Percentiles rank a stretch among this genome's conserved stretches.
Conservation (phyloP, 1,140 invertebrate genomes). For the Pseudomyrmex dendroicus region DNA sequence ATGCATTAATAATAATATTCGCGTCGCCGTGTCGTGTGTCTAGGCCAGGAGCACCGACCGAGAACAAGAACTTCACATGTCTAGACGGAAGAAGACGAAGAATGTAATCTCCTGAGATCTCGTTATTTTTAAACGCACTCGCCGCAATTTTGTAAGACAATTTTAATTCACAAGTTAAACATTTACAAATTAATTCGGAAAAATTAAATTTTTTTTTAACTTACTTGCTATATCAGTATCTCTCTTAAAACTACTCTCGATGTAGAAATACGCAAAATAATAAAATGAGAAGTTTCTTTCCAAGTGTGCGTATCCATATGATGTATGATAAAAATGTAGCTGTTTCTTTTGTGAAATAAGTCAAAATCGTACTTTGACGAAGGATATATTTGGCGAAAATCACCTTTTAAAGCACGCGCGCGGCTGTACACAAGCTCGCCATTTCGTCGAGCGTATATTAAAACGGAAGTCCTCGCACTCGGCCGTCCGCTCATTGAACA, state of each 20-base stretch:
- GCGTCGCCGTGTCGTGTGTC: conserved; percentile 42
- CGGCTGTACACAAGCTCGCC: neutral
- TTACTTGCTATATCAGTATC: too few species aligned
- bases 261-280: neutral
- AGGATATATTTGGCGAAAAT: conserved; percentile 31
- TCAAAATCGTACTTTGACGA: neutral
- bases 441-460: conserved; percentile 64
- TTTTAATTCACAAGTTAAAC: too few species aligned
- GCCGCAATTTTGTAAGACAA: too few species aligned
- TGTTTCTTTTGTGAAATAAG: neutral
- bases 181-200: too few species aligned
- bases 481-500: conserved; percentile 70
- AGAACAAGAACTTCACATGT: conserved; percentile 34
- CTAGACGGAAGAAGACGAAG: conserved; percentile 5
- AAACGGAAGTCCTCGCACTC: conserved; percentile 67
- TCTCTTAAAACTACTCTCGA: too few species aligned
- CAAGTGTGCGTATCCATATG: neutral
- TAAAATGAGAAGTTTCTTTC: neutral
- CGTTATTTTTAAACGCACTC: conserved; percentile 10
- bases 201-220: too few species aligned
- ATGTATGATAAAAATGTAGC: neutral
- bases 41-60: conserved; percentile 50
- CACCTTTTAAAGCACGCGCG: conserved; percentile 12
- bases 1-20: conserved; percentile 71
- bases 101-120: conserved; percentile 5